Evolutionary conservation across 2,888 invertebrate species (phyloP), one percentile per base, ranked within the genome.

Genomic region (Fragum fragum): DNA sequence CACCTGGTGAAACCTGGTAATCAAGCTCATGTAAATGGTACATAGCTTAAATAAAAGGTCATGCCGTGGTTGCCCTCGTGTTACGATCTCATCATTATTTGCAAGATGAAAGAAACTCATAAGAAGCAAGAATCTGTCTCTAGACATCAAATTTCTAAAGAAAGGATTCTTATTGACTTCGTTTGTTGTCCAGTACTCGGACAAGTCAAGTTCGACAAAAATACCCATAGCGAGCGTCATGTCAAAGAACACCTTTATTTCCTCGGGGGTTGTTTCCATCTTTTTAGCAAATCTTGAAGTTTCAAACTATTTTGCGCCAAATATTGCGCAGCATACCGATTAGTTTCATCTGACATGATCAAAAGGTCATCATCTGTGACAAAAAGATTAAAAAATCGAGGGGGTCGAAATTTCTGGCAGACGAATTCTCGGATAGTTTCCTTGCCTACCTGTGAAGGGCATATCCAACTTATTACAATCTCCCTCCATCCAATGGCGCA

Each of bases 1-100:
- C n/a, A n/a, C n/a, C n/a, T n/a, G n/a, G n/a, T n/a, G n/a, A n/a
- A n/a, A n/a, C n/a, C n/a, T n/a, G n/a, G n/a, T n/a, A n/a, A n/a
- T n/a, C n/a, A n/a, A n/a, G n/a, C n/a, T n/a, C n/a, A n/a, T 16
- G n/a, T n/a, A n/a, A n/a, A n/a, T n/a, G 3, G 70, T 7, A 5
- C 83, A 71, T 23, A 87, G 68, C 55, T 87, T 87, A 66, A 61
- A 82, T 5, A 85, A 59, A 21, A 76, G 68, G 53, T 86, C 53
- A 70, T 68, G 29, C n/a, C 78, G 79, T 21, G 77, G 59, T 0
- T 36, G 3, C 18, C 79, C 85, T n/a, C 71, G 73, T 23, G n/a
- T n/a, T n/a, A n/a, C n/a, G n/a, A n/a, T n/a, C n/a, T n/a, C n/a
- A n/a, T n/a, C n/a, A n/a, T n/a, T n/a, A n/a, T n/a, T n/a, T n/a